Conservation (phyloP, 2,113 vertebrate genomes). For the Thamnophis sirtalis region DNA sequence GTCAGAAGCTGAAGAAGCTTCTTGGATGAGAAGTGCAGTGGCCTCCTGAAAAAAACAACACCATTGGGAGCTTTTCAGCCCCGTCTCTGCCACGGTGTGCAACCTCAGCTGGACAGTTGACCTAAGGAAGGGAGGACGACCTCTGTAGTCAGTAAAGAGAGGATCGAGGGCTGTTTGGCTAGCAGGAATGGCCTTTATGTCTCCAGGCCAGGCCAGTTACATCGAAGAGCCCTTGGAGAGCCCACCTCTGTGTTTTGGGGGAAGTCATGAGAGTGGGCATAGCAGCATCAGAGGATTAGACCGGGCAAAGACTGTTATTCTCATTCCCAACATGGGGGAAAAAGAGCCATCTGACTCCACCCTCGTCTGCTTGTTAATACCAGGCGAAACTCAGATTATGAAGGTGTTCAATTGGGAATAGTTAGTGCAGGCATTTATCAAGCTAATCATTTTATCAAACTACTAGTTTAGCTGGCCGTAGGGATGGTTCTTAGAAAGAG, state of each 20-base stretch:
- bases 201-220: background rate
- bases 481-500: background rate
- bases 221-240: too few species aligned
- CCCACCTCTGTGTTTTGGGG: background rate
- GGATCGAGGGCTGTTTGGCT: background rate
- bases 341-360: background rate
- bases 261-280: too few species aligned
- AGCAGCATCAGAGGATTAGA: background rate
- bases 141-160: background rate
- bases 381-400: background rate
- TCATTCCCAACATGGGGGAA: too few species aligned
- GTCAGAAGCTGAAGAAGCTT: too few species aligned
- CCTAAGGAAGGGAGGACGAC: background rate
- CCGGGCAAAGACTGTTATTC: too few species aligned
- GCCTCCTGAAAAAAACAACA: too few species aligned
- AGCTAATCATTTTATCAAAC: too few species aligned
- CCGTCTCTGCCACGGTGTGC: background rate
- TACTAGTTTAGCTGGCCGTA: background rate
- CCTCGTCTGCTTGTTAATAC: too few species aligned
- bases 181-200: background rate
- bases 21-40: too few species aligned
- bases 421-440: background rate
- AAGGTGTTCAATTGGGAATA: background rate
- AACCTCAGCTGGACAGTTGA: background rate
- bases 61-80: background rate